A percentile compares a stretch with the other conserved stretches of the same genome.
phyloP scores from a whole-genome alignment of 1,140 invertebrate species.

The Drosophila nigrodunni region DNA sequence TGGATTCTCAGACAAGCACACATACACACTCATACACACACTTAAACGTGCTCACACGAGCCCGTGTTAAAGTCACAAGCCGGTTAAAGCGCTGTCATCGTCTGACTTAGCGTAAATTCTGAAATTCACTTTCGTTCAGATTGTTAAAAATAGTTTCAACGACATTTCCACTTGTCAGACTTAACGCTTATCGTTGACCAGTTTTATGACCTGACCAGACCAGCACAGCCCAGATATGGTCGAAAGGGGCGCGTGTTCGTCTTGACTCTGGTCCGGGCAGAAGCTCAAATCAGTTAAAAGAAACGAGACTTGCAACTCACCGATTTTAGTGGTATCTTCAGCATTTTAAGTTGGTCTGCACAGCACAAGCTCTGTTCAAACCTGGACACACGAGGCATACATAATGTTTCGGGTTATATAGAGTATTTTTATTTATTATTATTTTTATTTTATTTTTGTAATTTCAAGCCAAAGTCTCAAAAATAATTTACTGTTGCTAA shows the following conservation, averaged over 20 bases:
- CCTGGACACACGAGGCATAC: conserved; percentile 45
- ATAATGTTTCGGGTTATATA: conserved; percentile 41
- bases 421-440: conserved; percentile 18
- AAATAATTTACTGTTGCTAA: conserved; percentile 60
- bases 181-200: conserved; percentile 14
- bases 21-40: conserved; percentile 9
- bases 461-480: conserved; percentile 16
- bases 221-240: conserved; percentile 1
- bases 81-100: conserved; percentile 27
- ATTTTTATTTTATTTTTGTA: background rate
- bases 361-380: conserved; percentile 9
- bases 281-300: conserved; percentile 1
- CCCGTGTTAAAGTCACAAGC: conserved; percentile 14
- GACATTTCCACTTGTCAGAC: conserved; percentile 52
- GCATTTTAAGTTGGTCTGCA: conserved; percentile 19
- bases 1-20: conserved; percentile 26
- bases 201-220: conserved; percentile 18
- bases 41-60: background rate
- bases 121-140: conserved; percentile 75
- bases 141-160: conserved; percentile 69
- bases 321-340: conserved; percentile 20
- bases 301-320: conserved; percentile 31
- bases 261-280: background rate
- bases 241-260: conserved; percentile 29
- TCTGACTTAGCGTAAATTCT: conserved; percentile 47